Conservation (phyloP, 2,888 invertebrate genomes). For the Orthosia gothica region DNA sequence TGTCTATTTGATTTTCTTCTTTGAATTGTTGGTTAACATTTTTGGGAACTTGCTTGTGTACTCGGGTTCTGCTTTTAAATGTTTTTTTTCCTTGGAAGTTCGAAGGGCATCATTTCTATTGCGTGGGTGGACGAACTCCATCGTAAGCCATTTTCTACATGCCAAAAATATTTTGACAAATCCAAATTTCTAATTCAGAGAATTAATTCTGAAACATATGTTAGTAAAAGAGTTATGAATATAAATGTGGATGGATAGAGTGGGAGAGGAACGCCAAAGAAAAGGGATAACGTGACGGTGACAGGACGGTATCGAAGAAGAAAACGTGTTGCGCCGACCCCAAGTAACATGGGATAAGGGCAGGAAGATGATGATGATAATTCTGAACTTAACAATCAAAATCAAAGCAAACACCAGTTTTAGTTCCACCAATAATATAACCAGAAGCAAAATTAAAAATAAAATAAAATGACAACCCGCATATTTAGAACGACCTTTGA, state of each 20-base stretch:
- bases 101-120: neutral
- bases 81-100: neutral
- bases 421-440: neutral
- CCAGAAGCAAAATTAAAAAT: slow-evolving; percentile 49
- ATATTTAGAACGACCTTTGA: slow-evolving; percentile 64
- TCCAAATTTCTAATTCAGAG: neutral
- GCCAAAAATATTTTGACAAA: neutral
- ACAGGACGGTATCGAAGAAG: no score
- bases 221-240: no score
- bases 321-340: no score
- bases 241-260: no score
- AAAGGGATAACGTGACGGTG: no score
- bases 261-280: no score
- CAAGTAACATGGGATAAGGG: no score
- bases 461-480: slow-evolving; percentile 59
- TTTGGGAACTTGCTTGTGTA: neutral
- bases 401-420: neutral
- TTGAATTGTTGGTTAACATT: slow-evolving; percentile 18
- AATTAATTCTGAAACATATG: neutral
- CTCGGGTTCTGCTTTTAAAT: neutral
- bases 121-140: neutral
- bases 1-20: slow-evolving; percentile 70
- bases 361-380: no score
- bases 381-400: neutral
- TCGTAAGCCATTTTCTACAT: no score